Base-by-base conservation (phyloP, 1,140 invertebrate genomes). In the Phymorhynchus buccinoides region DNA sequence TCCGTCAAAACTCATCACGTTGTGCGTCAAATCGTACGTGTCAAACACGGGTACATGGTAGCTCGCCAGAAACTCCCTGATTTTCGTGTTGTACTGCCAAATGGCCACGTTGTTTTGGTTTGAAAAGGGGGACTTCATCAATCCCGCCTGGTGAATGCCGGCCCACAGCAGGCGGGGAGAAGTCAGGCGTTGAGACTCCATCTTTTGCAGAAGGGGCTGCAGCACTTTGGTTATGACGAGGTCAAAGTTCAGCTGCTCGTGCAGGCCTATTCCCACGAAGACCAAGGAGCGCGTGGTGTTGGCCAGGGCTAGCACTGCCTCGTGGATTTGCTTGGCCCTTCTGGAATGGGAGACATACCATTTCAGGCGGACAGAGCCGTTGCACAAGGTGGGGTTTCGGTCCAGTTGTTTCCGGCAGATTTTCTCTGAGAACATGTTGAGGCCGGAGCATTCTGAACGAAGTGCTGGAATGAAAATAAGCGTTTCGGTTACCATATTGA, bases 1-100 rank as follows among this genome's bases (percentile, higher is more conserved):
- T 7, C 81, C 81, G 37, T 83, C 81, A 27, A 68, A 83, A 83
- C 81, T 83, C 4, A 83, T 42, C n/a, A 71, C 39, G 42, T 62
- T 42, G 32, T 41, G 30, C n/a, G 81, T 83, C 81, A 83, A 32
- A 16, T 66, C n/a, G 66, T 39, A 66, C 1, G 81, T 83, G 66
- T 83, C 81, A 71, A 83, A 83, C 14, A 83, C 62, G 1, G 81
- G 62, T 32, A 83, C 66, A 30, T 71, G 22, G 4, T 41, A 42
- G n/a, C 14, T 18, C 14, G 9, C 66, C 27, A 83, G 39, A 14
- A 42, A 66, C 9, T 22, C n/a, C 3, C 71, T n/a, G n/a, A 71
- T 83, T 4, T 37, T 32, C 6, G 14, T 3, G 66, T 68, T 83
- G 41, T 27, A 62, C 27, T 16, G 22, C 27, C 16, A 39, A 14